phyloP scores from a whole-genome alignment of 2,888 invertebrate species.

The Tridacna gigas region DNA sequence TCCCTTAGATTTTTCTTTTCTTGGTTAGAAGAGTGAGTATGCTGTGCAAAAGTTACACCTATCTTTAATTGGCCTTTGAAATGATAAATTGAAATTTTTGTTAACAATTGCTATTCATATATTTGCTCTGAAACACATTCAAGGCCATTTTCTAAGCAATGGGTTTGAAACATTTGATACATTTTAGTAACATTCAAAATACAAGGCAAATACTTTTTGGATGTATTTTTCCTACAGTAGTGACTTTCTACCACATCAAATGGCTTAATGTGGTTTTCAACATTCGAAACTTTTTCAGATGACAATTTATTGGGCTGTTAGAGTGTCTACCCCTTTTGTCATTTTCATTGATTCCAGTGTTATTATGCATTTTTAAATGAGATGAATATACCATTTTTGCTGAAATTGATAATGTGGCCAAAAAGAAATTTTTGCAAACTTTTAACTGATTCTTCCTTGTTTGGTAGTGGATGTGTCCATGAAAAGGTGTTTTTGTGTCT shows the following conservation, averaged over 20 bases:
- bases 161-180: conserved; percentile 15
- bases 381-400: conserved; percentile 4
- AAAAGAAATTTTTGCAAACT: conserved; percentile 13
- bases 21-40: conserved; percentile 15
- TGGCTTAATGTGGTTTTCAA: conserved; percentile 32
- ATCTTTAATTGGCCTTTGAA: conserved; percentile 42
- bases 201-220: conserved; percentile 27
- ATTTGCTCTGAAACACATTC: neutral
- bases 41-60: conserved; percentile 37
- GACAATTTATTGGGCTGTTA: conserved; percentile 13
- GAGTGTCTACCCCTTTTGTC: conserved; percentile 26
- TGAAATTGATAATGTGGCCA: conserved; percentile 4
- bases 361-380: conserved; percentile 5
- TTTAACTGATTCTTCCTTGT: neutral
- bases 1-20: conserved; percentile 12
- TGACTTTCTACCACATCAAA: conserved; percentile 34
- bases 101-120: conserved; percentile 37
- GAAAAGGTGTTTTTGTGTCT: neutral
- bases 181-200: conserved; percentile 31
- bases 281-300: conserved; percentile 2
- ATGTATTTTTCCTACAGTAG: conserved; percentile 36
- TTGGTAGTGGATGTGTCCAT: neutral
- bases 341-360: conserved; percentile 12
- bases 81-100: conserved; percentile 31
- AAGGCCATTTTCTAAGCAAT: conserved; percentile 12